Percentiles rank a stretch among this genome's conserved stretches.
Conservation (phyloP, 2,888 invertebrate species). For the Philaethria dido region DNA sequence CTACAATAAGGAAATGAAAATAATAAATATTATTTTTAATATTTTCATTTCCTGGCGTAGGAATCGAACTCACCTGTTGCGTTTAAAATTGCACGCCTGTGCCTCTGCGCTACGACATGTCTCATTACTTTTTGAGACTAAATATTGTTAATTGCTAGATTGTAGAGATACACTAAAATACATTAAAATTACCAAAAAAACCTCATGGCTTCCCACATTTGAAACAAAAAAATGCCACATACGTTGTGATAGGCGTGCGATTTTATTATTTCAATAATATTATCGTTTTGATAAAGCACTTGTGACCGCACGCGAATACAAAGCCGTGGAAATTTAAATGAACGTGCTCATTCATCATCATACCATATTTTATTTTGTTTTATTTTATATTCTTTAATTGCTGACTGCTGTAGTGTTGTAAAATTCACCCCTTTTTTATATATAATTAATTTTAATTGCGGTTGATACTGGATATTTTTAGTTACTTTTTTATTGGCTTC, state of each 20-base stretch:
- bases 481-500: no score
- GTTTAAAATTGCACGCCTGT: no score
- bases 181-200: neutral
- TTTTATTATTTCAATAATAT: constrained; percentile 23
- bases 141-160: no score
- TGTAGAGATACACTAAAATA: neutral
- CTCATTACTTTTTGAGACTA: no score
- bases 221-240: neutral
- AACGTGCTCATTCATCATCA: constrained; percentile 17
- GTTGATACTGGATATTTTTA: no score
- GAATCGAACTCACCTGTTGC: no score
- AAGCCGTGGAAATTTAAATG: constrained; percentile 25
- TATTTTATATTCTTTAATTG: constrained; percentile 13
- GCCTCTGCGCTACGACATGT: no score
- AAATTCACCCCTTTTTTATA: neutral
- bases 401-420: neutral
- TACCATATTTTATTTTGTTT: constrained; percentile 20
- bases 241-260: neutral
- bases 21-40: no score
- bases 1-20: no score
- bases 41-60: no score
- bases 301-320: constrained; percentile 16
- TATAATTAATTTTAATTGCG: neutral
- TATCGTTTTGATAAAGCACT: constrained; percentile 17
- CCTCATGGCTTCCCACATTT: neutral